Conservation (phyloP, 1,140 invertebrate species). For the Drosophila setifemur region DNA sequence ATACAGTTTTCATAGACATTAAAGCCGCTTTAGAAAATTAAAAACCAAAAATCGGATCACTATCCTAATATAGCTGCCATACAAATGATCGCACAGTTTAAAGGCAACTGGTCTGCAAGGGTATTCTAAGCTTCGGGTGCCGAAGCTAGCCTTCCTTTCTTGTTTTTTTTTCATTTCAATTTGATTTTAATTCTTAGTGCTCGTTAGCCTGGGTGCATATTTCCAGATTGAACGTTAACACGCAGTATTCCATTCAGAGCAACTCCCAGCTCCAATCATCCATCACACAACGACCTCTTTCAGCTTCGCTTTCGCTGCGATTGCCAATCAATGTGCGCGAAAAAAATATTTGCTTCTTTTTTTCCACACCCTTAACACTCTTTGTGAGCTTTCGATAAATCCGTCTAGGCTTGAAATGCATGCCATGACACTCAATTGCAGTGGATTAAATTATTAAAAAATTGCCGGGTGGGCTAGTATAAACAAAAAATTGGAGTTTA, state of each 20-base stretch:
- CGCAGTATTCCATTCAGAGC: constrained; percentile 11
- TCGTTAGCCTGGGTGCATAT: constrained; percentile 17
- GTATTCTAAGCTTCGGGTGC: too few relatives aligned
- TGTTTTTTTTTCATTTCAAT: too few relatives aligned
- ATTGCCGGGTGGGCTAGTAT: constrained; percentile 36
- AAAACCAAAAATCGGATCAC: too few relatives aligned
- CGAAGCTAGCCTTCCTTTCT: too few relatives aligned
- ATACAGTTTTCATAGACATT: too few relatives aligned
- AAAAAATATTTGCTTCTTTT: constrained; percentile 75
- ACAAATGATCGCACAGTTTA: too few relatives aligned
- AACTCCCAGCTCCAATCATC: too few relatives aligned
- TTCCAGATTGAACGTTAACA: constrained; percentile 54
- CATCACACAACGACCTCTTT: not conserved
- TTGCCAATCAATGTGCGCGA: constrained; percentile 79
- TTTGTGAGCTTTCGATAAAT: constrained; percentile 75
- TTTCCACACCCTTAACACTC: constrained; percentile 69
- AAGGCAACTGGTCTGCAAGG: too few relatives aligned
- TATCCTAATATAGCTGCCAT: too few relatives aligned
- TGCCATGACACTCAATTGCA: constrained; percentile 70
- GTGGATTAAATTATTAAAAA: constrained; percentile 80
- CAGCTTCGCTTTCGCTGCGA: constrained; percentile 16
- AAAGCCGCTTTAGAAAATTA: too few relatives aligned
- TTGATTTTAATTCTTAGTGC: too few relatives aligned
- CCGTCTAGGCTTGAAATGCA: constrained; percentile 64
- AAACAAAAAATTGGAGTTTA: constrained; percentile 28